Percentiles rank a stretch among this genome's conserved stretches.
Evolutionary conservation across 2,797 vertebrate genomes (phyloP).

Genomic region (Schizothorax lantsangensis): DNA sequence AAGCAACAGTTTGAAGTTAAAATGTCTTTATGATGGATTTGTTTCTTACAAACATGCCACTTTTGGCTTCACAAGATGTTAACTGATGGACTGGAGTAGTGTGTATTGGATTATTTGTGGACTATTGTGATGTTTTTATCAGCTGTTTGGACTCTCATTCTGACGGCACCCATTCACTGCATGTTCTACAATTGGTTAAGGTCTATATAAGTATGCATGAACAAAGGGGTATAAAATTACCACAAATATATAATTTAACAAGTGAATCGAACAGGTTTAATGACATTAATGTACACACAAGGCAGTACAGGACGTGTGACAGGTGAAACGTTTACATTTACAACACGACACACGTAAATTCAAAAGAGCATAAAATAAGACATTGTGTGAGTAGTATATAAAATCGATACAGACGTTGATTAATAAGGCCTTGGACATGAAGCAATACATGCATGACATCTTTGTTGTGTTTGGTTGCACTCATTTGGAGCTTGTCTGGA

Average conservation of each 20-base stretch:
- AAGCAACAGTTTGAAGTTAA: background rate
- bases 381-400: constrained; percentile 74
- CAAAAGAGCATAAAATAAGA: constrained; percentile 78
- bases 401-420: constrained; percentile 78
- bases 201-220: background rate
- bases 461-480: constrained; percentile 73
- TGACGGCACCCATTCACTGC: background rate
- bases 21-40: background rate
- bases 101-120: too few species aligned
- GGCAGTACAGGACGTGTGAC: constrained; percentile 43
- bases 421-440: constrained; percentile 80
- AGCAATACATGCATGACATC: constrained; percentile 78
- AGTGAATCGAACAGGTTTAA: constrained; percentile 55
- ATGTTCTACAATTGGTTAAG: background rate
- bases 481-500: constrained; percentile 77
- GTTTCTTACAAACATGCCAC: background rate
- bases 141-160: background rate
- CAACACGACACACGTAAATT: constrained; percentile 58
- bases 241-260: background rate
- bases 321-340: constrained; percentile 31
- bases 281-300: constrained; percentile 61
- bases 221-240: background rate
- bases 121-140: background rate
- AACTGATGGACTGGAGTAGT: too few species aligned
- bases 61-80: background rate